These are phyloP conservation scores for Thumatha senex DNA, from an alignment of 2,888 invertebrate species.

Conservation along the genomic window DNA sequence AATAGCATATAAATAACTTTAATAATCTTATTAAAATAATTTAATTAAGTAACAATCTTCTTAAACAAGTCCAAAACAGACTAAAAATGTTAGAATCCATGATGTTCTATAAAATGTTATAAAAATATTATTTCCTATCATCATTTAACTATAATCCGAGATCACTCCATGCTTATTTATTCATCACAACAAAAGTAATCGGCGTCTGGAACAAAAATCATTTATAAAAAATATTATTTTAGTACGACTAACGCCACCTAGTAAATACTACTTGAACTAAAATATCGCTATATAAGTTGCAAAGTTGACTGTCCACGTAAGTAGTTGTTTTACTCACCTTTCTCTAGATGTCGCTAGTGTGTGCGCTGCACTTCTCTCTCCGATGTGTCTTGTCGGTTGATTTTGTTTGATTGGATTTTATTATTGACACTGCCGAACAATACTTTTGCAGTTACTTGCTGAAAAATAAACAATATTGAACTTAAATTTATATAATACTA, in stretches of 20 bases:
- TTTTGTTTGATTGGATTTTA: slow-evolving; percentile 85
- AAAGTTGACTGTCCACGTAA: too few relatives aligned
- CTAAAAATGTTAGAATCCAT: slow-evolving; percentile 6
- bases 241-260: background rate
- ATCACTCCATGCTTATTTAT: slow-evolving; percentile 72
- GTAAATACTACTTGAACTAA: background rate
- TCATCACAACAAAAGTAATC: slow-evolving; percentile 52
- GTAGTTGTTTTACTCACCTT: slow-evolving; percentile 38
- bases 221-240: background rate
- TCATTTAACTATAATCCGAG: slow-evolving; percentile 66
- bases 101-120: slow-evolving; percentile 23
- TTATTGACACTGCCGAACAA: slow-evolving; percentile 87
- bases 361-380: slow-evolving; percentile 85
- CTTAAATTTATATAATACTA: background rate
- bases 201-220: slow-evolving; percentile 53
- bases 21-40: background rate
- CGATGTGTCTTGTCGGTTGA: slow-evolving; percentile 88
- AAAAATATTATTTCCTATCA: slow-evolving; percentile 42
- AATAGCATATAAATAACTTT: slow-evolving; percentile 8
- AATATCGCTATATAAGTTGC: background rate
- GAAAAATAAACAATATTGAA: slow-evolving; percentile 36
- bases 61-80: slow-evolving; percentile 20
- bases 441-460: slow-evolving; percentile 89
- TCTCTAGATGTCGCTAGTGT: slow-evolving; percentile 69
- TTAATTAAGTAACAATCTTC: background rate